These are phyloP conservation scores for Schrankia costaestrigalis DNA, from an alignment of 2,888 invertebrate genomes.

Conservation along the genomic window DNA sequence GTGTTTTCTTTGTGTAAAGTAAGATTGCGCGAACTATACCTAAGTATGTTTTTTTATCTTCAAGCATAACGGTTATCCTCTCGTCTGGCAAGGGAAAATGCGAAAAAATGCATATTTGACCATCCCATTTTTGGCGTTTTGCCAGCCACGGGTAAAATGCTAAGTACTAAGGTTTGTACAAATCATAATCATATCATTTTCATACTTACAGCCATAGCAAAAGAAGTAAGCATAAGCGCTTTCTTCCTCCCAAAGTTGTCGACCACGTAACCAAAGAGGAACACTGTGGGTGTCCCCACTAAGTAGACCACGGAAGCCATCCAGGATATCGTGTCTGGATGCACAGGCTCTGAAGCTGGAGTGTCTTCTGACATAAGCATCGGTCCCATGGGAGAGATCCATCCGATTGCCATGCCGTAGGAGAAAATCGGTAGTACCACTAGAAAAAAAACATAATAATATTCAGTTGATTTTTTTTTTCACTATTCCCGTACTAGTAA, in stretches of 20 bases:
- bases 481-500: no score
- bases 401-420: conserved; percentile 78
- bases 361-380: conserved; percentile 68
- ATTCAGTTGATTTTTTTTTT: no score
- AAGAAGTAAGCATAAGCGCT: conserved; percentile 66
- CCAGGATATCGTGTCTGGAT: conserved; percentile 75
- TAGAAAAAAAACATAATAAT: no score
- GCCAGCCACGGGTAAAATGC: not conserved
- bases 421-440: conserved; percentile 79
- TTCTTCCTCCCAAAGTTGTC: conserved; percentile 77
- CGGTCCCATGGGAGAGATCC: conserved; percentile 79
- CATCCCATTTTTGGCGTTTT: not conserved
- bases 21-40: no score
- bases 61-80: no score
- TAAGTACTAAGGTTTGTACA: no score
- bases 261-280: conserved; percentile 75
- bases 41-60: no score
- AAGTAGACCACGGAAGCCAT: conserved; percentile 79
- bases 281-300: conserved; percentile 77
- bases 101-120: no score
- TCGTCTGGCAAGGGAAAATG: no score
- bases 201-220: conserved; percentile 64
- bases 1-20: no score
- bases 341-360: conserved; percentile 64
- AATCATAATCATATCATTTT: no score